Evolutionary conservation across 1,140 invertebrate species (phyloP).

Genomic region (Calliopsis andreniformis): DNA sequence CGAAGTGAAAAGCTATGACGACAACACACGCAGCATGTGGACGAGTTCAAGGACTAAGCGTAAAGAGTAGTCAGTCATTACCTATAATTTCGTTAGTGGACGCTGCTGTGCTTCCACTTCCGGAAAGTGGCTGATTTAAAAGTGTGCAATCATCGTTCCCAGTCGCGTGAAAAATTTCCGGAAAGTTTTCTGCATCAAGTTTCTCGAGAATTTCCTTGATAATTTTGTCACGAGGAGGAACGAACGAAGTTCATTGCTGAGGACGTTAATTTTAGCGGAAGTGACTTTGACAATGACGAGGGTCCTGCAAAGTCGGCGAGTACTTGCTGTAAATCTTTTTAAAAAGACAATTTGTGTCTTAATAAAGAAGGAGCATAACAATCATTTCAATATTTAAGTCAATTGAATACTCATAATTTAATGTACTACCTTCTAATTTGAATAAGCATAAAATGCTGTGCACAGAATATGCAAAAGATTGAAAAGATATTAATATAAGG

Average conservation of each 20-base stretch:
- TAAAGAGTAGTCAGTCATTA: slow-evolving; percentile 2
- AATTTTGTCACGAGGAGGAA: neutral
- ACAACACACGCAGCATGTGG: neutral
- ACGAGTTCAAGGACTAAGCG: slow-evolving; percentile 22
- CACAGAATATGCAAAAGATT: no score
- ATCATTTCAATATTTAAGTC: no score
- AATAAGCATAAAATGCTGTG: no score
- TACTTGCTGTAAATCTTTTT: no score
- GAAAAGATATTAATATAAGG: no score
- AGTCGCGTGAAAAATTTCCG: slow-evolving; percentile 20
- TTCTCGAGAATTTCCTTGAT: neutral
- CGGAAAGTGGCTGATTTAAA: slow-evolving; percentile 3
- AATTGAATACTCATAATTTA: no score
- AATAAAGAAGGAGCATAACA: no score
- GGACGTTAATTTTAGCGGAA: no score
- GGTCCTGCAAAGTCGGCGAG: neutral
- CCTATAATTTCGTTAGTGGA: neutral
- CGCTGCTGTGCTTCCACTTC: neutral
- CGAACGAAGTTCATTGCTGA: neutral
- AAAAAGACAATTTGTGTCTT: no score
- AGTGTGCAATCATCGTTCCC: slow-evolving; percentile 9
- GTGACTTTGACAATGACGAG: neutral
- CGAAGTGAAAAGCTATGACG: neutral
- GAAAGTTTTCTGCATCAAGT: neutral
- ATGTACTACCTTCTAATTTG: no score